Percentiles rank a stretch among this genome's conserved stretches.
Conservation (phyloP, 2,113 vertebrate species). For the Hiodon tergisus region DNA sequence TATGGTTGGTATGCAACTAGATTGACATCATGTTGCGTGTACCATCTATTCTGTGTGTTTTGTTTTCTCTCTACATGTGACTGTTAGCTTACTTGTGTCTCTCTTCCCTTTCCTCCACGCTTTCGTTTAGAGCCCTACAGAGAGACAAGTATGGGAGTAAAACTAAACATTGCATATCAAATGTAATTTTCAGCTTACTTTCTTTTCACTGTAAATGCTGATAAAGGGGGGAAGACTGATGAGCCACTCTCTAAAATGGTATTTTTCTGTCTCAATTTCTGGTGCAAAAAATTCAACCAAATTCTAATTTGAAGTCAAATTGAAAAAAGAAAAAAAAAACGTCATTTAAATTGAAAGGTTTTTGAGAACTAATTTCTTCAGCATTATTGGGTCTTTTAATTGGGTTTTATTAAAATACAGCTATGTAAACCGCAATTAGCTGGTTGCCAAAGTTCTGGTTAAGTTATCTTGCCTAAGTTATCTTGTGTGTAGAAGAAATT, state of each 20-base stretch:
- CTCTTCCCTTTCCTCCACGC: slow-evolving; percentile 93
- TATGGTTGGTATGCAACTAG: neutral
- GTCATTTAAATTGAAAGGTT: too few species aligned
- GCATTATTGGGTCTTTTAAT: neutral
- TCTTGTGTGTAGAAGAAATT: too few species aligned
- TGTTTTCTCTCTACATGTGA: slow-evolving; percentile 78
- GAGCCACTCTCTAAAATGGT: slow-evolving; percentile 34
- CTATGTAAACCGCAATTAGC: too few species aligned
- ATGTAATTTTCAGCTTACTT: slow-evolving; percentile 99
- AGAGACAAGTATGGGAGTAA: slow-evolving; percentile 99
- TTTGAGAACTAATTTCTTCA: neutral
- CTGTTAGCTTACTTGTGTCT: slow-evolving; percentile 95
- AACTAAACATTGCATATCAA: slow-evolving; percentile 99
- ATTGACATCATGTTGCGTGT: slow-evolving; percentile 64
- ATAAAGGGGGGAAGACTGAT: slow-evolving; percentile 40
- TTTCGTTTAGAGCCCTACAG: slow-evolving; percentile 99
- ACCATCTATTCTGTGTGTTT: slow-evolving; percentile 80
- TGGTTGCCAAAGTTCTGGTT: too few species aligned
- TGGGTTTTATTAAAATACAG: too few species aligned
- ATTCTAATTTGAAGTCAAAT: slow-evolving; percentile 22
- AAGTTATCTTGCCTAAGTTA: too few species aligned
- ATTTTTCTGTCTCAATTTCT: neutral
- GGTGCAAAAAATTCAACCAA: neutral
- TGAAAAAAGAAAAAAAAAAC: slow-evolving; percentile 24
- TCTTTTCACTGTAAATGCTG: slow-evolving; percentile 68